Evolutionary conservation across 2,797 vertebrate genomes (phyloP).

Genomic region (Poecilia gillii): DNA sequence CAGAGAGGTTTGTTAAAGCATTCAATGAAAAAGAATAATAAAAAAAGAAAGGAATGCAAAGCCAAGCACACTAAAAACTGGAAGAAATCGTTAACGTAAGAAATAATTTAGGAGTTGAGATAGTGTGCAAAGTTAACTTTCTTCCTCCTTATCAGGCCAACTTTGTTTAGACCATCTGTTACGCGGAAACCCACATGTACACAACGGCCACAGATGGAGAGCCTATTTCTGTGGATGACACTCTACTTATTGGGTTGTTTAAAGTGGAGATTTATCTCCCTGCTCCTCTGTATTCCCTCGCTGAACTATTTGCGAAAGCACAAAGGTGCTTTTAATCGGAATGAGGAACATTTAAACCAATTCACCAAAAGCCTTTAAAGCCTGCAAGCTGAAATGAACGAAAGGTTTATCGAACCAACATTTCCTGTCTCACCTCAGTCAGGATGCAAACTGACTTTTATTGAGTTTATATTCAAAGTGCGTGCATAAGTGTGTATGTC

Average conservation of each 20-base stretch:
- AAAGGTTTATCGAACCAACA: background rate
- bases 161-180: conserved; percentile 39
- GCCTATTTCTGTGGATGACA: conserved; percentile 29
- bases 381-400: background rate
- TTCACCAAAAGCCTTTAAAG: background rate
- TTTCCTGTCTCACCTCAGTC: background rate
- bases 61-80: background rate
- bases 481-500: background rate
- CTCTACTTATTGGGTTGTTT: conserved; percentile 22
- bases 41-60: background rate
- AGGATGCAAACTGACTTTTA: background rate
- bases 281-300: conserved; percentile 6
- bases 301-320: background rate
- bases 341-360: background rate
- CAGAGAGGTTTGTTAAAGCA: background rate
- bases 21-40: background rate
- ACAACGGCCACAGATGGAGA: conserved; percentile 25
- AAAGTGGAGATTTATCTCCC: conserved; percentile 4
- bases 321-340: background rate
- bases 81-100: conserved; percentile 14
- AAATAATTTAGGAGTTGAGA: conserved; percentile 28
- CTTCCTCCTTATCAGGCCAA: conserved; percentile 38
- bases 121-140: conserved; percentile 11
- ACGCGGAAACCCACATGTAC: conserved; percentile 21
- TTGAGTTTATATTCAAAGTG: background rate